These are phyloP conservation scores for Drosophila grimshawi DNA, from an alignment of 1,140 invertebrate genomes.

Conservation along the genomic window DNA sequence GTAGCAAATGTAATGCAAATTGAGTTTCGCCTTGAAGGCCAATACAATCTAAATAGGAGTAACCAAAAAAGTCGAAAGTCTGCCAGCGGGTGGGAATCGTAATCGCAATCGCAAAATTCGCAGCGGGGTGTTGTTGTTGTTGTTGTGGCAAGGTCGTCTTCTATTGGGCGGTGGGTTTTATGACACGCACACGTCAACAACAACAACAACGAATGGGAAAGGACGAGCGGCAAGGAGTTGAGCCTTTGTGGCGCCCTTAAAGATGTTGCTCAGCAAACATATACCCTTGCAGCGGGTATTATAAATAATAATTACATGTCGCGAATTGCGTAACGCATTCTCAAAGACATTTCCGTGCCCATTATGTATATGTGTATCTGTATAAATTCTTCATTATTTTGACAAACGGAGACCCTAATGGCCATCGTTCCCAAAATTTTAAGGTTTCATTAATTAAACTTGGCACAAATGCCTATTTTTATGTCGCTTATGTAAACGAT, in stretches of 20 bases:
- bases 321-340: not conserved
- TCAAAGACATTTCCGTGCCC: not conserved
- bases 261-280: not conserved
- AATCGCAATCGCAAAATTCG: slow-evolving; percentile 1
- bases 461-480: not conserved
- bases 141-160: slow-evolving; percentile 4
- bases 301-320: not conserved
- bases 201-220: slow-evolving; percentile 20
- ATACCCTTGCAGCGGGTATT: not conserved
- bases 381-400: not conserved
- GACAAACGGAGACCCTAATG: not conserved
- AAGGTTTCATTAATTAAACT: not conserved
- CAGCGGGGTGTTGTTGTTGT: slow-evolving; percentile 23
- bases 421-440: not conserved
- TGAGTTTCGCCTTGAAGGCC: slow-evolving; percentile 55
- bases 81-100: slow-evolving; percentile 9
- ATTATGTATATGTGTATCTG: not conserved
- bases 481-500: not conserved
- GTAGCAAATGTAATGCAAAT: slow-evolving; percentile 76
- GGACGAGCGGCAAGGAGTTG: slow-evolving; percentile 19
- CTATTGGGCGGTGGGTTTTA: slow-evolving; percentile 65
- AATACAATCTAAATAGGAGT: slow-evolving; percentile 29
- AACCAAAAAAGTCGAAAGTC: slow-evolving; percentile 52
- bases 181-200: slow-evolving; percentile 72
- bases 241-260: slow-evolving; percentile 19